Evolutionary conservation across 1,140 invertebrate species (phyloP), one percentile per base, ranked within the genome.

Genomic region (Achatina immaculata): DNA sequence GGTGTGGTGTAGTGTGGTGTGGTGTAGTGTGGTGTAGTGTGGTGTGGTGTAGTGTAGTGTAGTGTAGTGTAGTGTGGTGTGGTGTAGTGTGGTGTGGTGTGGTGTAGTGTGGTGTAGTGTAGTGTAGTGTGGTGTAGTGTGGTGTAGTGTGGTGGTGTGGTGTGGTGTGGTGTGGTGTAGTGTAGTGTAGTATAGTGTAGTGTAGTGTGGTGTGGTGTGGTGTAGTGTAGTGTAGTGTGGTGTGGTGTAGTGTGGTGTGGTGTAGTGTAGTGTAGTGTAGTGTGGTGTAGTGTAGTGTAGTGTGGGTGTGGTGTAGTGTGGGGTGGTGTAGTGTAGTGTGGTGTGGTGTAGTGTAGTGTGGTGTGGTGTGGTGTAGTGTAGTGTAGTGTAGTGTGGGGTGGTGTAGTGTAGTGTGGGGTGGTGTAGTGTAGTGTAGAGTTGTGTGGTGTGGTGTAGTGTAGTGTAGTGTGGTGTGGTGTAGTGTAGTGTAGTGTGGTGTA

Each of bases 241-340:
- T 1, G 77, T 80, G 80, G 77, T 82, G 68, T 79, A 73, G 78
- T 82, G 55, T 42, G 80, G 73, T 76, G 72, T 69, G 69, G 78
- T 80, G 82, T 48, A 76, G 82, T 81, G 78, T 58, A 74, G 73
- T 80, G 82, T 75, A 75, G 78, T 80, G 72, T 68, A 68, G 78
- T 83, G 78, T 42, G 66, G 82, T 79, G 77, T 45, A 51, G 48
- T 51, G 48, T 51, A 51, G 48, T 51, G 48, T 51, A 51, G 48
- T 51, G 48, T n/a, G n/a, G n/a, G n/a, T n/a, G n/a, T n/a, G n/a
- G n/a, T n/a, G n/a, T n/a, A n/a, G n/a, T n/a, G n/a, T n/a, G n/a
- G n/a, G n/a, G n/a, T n/a, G n/a, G n/a, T n/a, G n/a, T n/a, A n/a
- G n/a, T n/a, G n/a, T n/a, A 51, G 48, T 73, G 82, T 76, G 65